A percentile compares a stretch with the other conserved stretches of the same genome.
phyloP scores from a whole-genome alignment of 2,797 vertebrate species.

The Rousettus madagascariensis region DNA sequence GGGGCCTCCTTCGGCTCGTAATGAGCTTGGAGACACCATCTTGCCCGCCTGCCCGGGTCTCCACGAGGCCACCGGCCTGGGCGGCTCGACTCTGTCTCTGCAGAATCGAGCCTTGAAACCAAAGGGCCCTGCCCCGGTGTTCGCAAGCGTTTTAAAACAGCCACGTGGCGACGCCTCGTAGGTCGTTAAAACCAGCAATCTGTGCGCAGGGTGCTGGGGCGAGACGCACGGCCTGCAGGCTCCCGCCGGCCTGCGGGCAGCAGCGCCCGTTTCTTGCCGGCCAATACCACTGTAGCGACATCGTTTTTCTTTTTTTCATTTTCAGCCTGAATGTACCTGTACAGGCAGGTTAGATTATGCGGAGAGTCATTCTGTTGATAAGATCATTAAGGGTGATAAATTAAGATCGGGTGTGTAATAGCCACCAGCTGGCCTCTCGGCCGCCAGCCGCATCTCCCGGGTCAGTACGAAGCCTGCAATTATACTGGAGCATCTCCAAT shows the following conservation, averaged over 20 bases:
- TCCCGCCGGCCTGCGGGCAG: not conserved
- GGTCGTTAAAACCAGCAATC: not conserved
- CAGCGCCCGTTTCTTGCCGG: not conserved
- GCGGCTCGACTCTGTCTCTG: not conserved
- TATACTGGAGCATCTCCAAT: not conserved
- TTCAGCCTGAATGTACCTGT: not conserved
- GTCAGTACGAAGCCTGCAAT: not conserved
- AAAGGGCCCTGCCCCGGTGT: not conserved
- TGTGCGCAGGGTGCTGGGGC: not conserved
- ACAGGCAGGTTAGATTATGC: not conserved
- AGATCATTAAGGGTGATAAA: not conserved
- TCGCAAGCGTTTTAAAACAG: not conserved
- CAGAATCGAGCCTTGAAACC: not conserved
- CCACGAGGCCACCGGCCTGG: not conserved
- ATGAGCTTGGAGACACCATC: not conserved
- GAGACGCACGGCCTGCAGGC: not conserved
- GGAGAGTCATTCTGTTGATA: not conserved
- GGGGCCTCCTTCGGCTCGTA: not conserved
- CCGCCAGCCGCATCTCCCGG: not conserved
- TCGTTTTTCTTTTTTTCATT: not conserved
- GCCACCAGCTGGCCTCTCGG: not conserved
- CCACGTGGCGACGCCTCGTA: not conserved
- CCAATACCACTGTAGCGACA: not conserved
- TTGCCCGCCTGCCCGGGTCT: not conserved
- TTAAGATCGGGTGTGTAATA: not conserved